Evolutionary conservation across 2,797 vertebrate species (phyloP).

Genomic region (Leontocebus nigricollis): DNA sequence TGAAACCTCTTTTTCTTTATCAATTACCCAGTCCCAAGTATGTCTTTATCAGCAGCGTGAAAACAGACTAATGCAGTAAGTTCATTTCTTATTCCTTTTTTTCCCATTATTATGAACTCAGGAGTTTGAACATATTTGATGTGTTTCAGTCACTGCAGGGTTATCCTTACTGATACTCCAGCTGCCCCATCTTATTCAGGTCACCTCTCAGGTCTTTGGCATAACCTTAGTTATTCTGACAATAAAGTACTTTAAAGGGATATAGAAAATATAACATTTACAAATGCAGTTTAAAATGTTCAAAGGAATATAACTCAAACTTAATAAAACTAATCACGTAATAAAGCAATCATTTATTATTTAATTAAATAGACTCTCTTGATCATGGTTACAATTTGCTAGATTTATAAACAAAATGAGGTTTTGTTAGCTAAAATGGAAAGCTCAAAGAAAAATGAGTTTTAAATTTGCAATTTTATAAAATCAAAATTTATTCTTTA

Average conservation of each 20-base stretch:
- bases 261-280: not conserved
- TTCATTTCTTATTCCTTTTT: not conserved
- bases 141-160: fast-evolving
- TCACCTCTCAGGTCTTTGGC: not conserved
- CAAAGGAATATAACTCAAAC: not conserved
- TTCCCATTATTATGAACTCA: not conserved
- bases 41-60: not conserved
- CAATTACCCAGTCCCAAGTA: not conserved
- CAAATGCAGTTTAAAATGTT: not conserved
- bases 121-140: fast-evolving
- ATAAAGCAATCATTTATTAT: not conserved
- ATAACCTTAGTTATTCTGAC: not conserved
- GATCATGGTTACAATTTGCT: not conserved
- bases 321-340: not conserved
- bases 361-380: not conserved
- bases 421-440: not conserved
- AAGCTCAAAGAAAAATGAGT: not conserved
- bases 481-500: not conserved
- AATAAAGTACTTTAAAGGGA: not conserved
- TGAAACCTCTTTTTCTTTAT: not conserved
- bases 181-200: not conserved
- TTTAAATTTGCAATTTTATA: not conserved
- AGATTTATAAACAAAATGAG: not conserved
- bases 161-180: not conserved
- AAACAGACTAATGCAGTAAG: not conserved